Evolutionary conservation across 2,113 vertebrate genomes (phyloP).

Genomic region (Progne subis): DNA sequence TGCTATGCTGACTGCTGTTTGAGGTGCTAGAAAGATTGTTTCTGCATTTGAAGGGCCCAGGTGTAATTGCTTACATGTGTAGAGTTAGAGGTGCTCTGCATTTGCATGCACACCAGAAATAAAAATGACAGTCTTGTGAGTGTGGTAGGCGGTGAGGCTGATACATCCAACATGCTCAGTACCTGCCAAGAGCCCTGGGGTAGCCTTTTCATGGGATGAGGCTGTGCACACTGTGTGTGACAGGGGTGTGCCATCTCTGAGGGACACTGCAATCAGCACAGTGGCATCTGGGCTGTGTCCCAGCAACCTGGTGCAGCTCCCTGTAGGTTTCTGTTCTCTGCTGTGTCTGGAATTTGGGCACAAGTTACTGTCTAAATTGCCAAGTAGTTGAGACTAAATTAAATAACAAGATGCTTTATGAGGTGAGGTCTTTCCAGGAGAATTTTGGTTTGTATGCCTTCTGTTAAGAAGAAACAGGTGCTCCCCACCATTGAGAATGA

Average conservation of each 20-base stretch:
- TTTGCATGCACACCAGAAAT: not conserved
- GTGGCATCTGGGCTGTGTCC: not conserved
- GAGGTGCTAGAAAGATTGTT: not conserved
- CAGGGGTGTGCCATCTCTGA: not conserved
- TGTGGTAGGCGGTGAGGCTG: not conserved
- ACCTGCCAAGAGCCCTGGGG: not conserved
- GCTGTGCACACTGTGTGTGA: accelerated
- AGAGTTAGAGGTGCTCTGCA: not conserved
- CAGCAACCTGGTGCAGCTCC: not conserved
- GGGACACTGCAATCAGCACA: not conserved
- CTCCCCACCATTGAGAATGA: not conserved
- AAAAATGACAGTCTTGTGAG: not conserved
- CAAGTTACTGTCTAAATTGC: not conserved
- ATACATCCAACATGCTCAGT: not conserved
- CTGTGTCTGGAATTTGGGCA: not conserved
- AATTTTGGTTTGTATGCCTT: not conserved
- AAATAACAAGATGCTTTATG: not conserved
- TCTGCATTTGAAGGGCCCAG: not conserved
- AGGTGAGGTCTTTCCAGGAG: not conserved
- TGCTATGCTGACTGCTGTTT: not conserved
- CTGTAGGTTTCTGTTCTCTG: not conserved
- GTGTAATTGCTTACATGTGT: not conserved
- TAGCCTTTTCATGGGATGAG: not conserved
- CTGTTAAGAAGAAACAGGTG: not conserved
- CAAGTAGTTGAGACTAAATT: not conserved